phyloP scores from a whole-genome alignment of 2,797 vertebrate genomes.

The Manis pentadactyla region DNA sequence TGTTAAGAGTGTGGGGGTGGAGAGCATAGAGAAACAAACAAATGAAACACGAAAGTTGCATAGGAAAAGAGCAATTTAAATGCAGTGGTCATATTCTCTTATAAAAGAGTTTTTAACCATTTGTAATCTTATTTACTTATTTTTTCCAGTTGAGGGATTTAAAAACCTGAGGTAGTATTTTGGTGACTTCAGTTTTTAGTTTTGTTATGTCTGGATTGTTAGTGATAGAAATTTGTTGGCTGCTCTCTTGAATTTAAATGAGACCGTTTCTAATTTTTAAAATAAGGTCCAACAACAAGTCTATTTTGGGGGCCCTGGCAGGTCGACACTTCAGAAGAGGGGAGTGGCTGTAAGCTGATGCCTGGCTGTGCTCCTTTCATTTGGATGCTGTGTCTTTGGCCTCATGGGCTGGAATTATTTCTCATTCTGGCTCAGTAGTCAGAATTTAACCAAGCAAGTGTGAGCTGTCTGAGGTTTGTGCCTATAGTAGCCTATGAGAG shows the following conservation, averaged over 20 bases:
- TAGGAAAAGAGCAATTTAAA: neutral
- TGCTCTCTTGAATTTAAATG: constrained; percentile 17
- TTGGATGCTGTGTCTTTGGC: constrained; percentile 62
- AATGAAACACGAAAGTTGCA: neutral
- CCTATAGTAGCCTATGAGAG: neutral
- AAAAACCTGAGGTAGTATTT: neutral
- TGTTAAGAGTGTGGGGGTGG: neutral
- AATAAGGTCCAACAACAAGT: constrained; percentile 43
- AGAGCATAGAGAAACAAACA: neutral
- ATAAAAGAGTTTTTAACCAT: neutral
- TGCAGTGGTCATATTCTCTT: neutral
- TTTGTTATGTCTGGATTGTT: neutral
- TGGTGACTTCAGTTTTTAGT: constrained; percentile 19
- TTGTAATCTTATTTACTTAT: neutral
- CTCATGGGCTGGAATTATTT: constrained; percentile 47
- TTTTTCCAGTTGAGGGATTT: neutral
- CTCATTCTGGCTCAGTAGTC: neutral
- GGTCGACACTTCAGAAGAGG: constrained; percentile 78
- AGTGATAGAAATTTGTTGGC: neutral
- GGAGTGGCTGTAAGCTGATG: constrained; percentile 82
- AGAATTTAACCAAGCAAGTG: constrained; percentile 44
- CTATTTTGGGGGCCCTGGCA: constrained; percentile 68
- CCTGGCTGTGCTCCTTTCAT: constrained; percentile 68
- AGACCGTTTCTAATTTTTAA: constrained; percentile 64
- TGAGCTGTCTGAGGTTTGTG: neutral